A percentile compares a stretch with the other conserved stretches of the same genome.
phyloP scores from a whole-genome alignment of 2,888 invertebrate genomes.

The Tachina grossa region DNA sequence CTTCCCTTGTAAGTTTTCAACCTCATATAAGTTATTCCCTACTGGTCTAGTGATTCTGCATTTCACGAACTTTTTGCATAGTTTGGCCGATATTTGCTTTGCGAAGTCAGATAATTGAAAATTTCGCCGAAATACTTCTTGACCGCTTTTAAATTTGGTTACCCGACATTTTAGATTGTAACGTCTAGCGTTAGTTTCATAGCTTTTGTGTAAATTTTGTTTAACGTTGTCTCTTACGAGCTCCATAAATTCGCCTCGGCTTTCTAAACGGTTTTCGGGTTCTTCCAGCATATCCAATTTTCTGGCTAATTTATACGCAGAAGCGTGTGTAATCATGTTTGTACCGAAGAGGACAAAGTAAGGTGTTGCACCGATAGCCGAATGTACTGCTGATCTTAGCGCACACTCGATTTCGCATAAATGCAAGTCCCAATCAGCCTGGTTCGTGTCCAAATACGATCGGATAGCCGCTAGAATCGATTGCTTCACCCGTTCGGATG shows the following conservation, averaged over 20 bases:
- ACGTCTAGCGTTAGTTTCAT: neutral
- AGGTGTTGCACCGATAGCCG: neutral
- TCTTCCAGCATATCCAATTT: neutral
- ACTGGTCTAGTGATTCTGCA: neutral
- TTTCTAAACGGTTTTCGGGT: neutral
- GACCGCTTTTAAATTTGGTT: neutral
- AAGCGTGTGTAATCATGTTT: neutral
- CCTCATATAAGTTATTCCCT: neutral
- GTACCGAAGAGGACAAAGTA: neutral
- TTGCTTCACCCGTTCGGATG: no score
- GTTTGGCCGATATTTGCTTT: neutral
- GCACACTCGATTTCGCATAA: neutral
- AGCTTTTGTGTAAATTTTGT: neutral
- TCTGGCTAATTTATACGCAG: neutral
- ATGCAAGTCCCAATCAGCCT: neutral
- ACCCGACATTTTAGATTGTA: neutral
- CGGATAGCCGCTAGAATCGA: neutral
- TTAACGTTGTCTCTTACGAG: neutral
- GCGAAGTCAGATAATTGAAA: neutral
- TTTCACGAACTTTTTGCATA: neutral
- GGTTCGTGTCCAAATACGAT: neutral
- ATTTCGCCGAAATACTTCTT: neutral
- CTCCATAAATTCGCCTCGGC: neutral
- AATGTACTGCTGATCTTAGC: neutral
- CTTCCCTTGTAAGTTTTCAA: neutral